Base-by-base conservation (phyloP, 1,140 invertebrate species). In the Cataglyphis hispanica region DNA sequence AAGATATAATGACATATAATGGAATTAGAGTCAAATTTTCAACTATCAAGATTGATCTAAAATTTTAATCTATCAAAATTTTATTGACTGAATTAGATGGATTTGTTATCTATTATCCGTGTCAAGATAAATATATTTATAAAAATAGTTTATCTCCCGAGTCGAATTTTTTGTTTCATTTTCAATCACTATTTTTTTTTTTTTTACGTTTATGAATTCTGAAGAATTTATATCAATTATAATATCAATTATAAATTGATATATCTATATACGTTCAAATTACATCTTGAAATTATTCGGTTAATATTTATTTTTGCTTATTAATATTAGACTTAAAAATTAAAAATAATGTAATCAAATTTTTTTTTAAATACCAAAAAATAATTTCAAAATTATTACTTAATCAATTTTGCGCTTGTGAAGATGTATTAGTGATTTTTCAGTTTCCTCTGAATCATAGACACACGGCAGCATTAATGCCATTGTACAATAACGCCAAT, bases 1-100 rank as follows among this genome's bases (percentile, higher is more conserved):
- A 40, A 72, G 53, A 74, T 69, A 63, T 27, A 27, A 56, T 13
- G 25, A 58, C 34, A 72, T 75, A 85, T 85, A 85, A 76, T 34
- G 78, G 69, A 37, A 86, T 81, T 67, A 31, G 46, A 13, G 25
- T 37, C 66, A n/a, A 3, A 37, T 63, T n/a, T 19, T 40, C 34
- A 70, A 75, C 56, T 84, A 87, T 85, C 34, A 34, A 11, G 27
- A 46, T 10, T 72, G 78, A 83, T 50, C 46, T 50, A 16, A 50
- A 50, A 50, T 46, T 46, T 46, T 81, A 60, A 60, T 22, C 27
- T 34, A 43, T 72, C 50, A 16, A 81, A 72, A 70, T 81, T 72
- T 60, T 81, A 25, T 72, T 72, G 50, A 72, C 53, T 60, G 53
- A 70, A 34, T 81, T 72, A 56, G 19, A 11, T 31, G 34, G 50